Conservation (phyloP, 1,140 invertebrate genomes). For the Penaeus vannamei region DNA sequence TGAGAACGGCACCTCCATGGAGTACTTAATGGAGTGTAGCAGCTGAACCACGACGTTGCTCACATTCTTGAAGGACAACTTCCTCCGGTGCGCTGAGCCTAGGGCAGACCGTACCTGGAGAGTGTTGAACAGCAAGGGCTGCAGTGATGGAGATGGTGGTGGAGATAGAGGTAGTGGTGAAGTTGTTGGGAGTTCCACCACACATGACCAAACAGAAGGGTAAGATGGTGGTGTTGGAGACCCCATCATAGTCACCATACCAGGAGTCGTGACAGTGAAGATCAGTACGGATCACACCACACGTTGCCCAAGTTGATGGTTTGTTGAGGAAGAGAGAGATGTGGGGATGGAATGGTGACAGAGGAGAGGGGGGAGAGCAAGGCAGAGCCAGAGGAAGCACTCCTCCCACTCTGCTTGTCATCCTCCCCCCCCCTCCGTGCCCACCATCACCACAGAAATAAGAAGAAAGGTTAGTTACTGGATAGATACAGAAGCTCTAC, state of each 20-base stretch:
- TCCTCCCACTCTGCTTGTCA: constrained; percentile 9
- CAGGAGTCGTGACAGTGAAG: constrained; percentile 38
- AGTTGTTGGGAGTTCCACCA: constrained; percentile 3
- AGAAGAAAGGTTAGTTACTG: constrained; percentile 56
- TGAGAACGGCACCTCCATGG: constrained; percentile 91
- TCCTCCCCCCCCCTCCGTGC: constrained; percentile 31
- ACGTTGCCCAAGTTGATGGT: constrained; percentile 56
- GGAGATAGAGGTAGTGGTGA: not conserved
- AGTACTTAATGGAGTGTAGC: constrained; percentile 92
- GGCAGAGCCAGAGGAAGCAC: constrained; percentile 1
- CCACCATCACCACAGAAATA: constrained; percentile 59
- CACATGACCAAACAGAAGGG: constrained; percentile 18
- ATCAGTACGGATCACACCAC: constrained; percentile 38
- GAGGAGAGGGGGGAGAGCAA: constrained; percentile 30
- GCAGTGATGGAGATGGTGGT: constrained; percentile 42
- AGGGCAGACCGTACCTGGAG: constrained; percentile 79
- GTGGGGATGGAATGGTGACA: constrained; percentile 45
- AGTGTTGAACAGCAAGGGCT: constrained; percentile 76
- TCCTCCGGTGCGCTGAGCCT: constrained; percentile 78
- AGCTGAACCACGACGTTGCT: constrained; percentile 92
- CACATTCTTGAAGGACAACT: constrained; percentile 92
- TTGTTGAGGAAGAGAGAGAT: constrained; percentile 50
- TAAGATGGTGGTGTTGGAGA: constrained; percentile 25
- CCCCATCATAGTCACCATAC: constrained; percentile 24
- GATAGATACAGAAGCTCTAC: constrained; percentile 54